Conservation (phyloP, 2,113 vertebrate genomes). For the Hippocampus abdominalis region DNA sequence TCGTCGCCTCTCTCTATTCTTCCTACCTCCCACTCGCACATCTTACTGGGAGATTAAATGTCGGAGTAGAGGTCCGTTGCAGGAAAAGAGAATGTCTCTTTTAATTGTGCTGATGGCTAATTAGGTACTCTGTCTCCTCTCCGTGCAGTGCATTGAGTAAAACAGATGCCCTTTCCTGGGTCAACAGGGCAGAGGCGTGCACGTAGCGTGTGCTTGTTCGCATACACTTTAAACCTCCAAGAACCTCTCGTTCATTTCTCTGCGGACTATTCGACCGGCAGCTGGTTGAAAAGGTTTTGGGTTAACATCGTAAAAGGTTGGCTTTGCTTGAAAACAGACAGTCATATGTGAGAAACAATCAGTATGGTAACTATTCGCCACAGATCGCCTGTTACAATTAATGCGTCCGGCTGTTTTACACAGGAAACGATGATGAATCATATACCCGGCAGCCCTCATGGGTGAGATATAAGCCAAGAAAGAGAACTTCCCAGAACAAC, state of each 20-base stretch:
- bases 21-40: slow-evolving; percentile 40
- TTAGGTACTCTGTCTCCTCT: slow-evolving; percentile 42
- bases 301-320: background rate
- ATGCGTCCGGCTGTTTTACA: slow-evolving; percentile 7
- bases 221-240: background rate
- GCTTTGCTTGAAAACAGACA: slow-evolving; percentile 26
- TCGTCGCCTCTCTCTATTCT: slow-evolving; percentile 22
- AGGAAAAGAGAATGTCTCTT: slow-evolving; percentile 31
- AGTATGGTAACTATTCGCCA: background rate
- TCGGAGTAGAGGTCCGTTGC: slow-evolving; percentile 35
- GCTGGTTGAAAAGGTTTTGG: slow-evolving; percentile 12
- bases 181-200: slow-evolving; percentile 30
- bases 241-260: slow-evolving; percentile 24
- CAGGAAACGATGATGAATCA: slow-evolving; percentile 7
- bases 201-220: slow-evolving; percentile 5
- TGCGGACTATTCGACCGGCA: background rate
- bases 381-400: slow-evolving; percentile 10
- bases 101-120: slow-evolving; percentile 59
- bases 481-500: slow-evolving; percentile 1
- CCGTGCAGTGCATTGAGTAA: slow-evolving; percentile 23
- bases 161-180: slow-evolving; percentile 43
- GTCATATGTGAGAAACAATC: slow-evolving; percentile 16
- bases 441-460: background rate
- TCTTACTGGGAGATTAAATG: slow-evolving; percentile 50
- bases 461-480: background rate